A percentile compares a stretch with the other conserved stretches of the same genome.
phyloP scores from a whole-genome alignment of 2,888 invertebrate genomes.

The Muschampia plurimacula region DNA sequence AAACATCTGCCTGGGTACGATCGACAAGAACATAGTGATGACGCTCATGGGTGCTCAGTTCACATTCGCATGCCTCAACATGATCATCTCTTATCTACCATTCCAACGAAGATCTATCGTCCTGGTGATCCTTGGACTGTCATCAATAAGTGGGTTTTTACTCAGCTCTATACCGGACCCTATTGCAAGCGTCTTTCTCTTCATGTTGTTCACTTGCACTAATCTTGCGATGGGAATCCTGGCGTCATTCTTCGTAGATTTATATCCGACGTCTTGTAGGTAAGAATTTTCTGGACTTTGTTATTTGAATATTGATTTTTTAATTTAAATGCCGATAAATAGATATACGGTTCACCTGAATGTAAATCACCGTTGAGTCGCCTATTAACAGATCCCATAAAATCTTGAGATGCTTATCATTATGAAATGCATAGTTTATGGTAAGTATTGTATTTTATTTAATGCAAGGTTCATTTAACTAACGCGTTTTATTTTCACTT shows the following conservation, averaged over 20 bases:
- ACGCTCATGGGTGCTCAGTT: slow-evolving; percentile 88
- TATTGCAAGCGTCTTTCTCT: slow-evolving; percentile 72
- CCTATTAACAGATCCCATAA: too few species aligned
- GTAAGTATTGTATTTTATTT: too few species aligned
- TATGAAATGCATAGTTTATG: too few species aligned
- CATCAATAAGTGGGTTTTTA: slow-evolving; percentile 81
- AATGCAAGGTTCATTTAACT: too few species aligned
- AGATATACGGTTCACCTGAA: too few species aligned
- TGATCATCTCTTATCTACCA: slow-evolving; percentile 82
- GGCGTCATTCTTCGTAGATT: slow-evolving; percentile 76
- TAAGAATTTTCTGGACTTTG: slow-evolving; percentile 40
- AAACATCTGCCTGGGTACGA: slow-evolving; percentile 75
- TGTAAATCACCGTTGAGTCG: too few species aligned
- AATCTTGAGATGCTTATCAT: too few species aligned
- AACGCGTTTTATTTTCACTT: too few species aligned
- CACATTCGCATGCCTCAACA: slow-evolving; percentile 86
- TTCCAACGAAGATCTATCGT: slow-evolving; percentile 83
- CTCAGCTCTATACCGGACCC: slow-evolving; percentile 73
- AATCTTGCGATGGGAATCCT: slow-evolving; percentile 77
- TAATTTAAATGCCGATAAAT: too few species aligned
- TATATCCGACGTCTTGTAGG: slow-evolving; percentile 78
- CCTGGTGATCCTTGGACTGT: slow-evolving; percentile 76
- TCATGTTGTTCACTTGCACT: slow-evolving; percentile 74
- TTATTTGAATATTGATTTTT: too few species aligned
- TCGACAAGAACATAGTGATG: slow-evolving; percentile 86